Conservation (phyloP, 1,140 invertebrate species). For the Delia radicum region DNA sequence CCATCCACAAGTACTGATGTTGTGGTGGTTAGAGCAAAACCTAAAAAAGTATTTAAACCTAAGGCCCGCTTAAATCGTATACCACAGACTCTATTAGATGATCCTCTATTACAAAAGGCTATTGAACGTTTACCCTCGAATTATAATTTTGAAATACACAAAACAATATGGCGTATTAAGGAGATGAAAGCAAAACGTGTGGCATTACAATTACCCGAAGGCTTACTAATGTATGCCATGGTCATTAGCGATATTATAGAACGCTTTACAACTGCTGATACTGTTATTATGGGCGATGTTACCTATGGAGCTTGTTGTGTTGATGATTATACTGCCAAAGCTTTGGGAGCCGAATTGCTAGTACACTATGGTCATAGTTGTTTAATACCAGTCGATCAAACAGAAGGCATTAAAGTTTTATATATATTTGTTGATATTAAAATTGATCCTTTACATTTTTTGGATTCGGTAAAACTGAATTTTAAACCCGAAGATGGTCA, state of each 20-base stretch:
- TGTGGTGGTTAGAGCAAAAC: constrained; percentile 74
- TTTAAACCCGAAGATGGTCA: constrained; percentile 64
- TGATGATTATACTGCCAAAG: constrained; percentile 94
- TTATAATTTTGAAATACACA: constrained; percentile 99
- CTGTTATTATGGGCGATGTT: constrained; percentile 95
- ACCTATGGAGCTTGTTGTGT: constrained; percentile 97
- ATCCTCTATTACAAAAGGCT: constrained; percentile 73
- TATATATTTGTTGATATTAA: constrained; percentile 96
- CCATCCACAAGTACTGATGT: constrained; percentile 40
- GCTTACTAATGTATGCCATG: constrained; percentile 86
- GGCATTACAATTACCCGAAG: constrained; percentile 97
- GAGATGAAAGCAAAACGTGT: constrained; percentile 82
- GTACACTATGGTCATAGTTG: constrained; percentile 99
- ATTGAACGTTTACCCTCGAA: constrained; percentile 81
- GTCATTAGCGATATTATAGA: constrained; percentile 93
- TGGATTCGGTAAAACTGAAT: constrained; percentile 86
- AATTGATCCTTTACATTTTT: constrained; percentile 89
- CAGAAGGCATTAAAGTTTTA: constrained; percentile 84
- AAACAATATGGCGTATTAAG: constrained; percentile 95
- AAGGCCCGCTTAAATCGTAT: constrained; percentile 74
- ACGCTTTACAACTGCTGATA: constrained; percentile 87
- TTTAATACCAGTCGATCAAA: constrained; percentile 92
- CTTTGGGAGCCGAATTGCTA: constrained; percentile 87
- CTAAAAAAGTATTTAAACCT: constrained; percentile 76
- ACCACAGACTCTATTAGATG: constrained; percentile 79